These are phyloP conservation scores for Varroa destructor DNA, from an alignment of 1,140 invertebrate species.

Conservation along the genomic window DNA sequence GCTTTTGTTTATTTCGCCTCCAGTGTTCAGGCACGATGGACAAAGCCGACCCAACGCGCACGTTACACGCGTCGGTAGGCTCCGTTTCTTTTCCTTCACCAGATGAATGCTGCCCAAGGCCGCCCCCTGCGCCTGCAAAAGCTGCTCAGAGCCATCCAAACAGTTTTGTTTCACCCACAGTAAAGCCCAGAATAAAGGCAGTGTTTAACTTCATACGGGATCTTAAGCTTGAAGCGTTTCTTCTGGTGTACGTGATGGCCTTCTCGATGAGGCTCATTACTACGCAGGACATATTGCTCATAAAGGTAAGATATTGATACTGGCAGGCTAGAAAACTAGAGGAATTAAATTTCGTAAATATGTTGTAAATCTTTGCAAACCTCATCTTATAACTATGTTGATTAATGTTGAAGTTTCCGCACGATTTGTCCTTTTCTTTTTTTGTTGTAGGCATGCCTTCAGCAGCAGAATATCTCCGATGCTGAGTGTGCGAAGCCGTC, in stretches of 20 bases:
- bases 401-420: too few species aligned
- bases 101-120: not conserved
- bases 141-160: too few species aligned
- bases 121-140: not conserved
- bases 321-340: too few species aligned
- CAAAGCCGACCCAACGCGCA: not conserved
- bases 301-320: not conserved
- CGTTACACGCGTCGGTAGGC: not conserved
- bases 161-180: not conserved
- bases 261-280: conserved; percentile 28
- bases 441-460: conserved; percentile 9
- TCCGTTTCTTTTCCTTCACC: conserved; percentile 11
- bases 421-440: not conserved
- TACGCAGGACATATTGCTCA: conserved; percentile 15
- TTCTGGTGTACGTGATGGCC: conserved; percentile 27
- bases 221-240: conserved; percentile 23
- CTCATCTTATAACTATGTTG: too few species aligned
- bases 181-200: conserved; percentile 8
- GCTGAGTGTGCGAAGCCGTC: conserved; percentile 5
- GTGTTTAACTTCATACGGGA: not conserved
- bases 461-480: conserved; percentile 1
- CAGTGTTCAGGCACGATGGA: conserved; percentile 26
- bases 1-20: not conserved
- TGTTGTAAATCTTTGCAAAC: too few species aligned
- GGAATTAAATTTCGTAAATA: too few species aligned